phyloP scores from a whole-genome alignment of 2,113 vertebrate genomes.

The Amia ocellicauda region DNA sequence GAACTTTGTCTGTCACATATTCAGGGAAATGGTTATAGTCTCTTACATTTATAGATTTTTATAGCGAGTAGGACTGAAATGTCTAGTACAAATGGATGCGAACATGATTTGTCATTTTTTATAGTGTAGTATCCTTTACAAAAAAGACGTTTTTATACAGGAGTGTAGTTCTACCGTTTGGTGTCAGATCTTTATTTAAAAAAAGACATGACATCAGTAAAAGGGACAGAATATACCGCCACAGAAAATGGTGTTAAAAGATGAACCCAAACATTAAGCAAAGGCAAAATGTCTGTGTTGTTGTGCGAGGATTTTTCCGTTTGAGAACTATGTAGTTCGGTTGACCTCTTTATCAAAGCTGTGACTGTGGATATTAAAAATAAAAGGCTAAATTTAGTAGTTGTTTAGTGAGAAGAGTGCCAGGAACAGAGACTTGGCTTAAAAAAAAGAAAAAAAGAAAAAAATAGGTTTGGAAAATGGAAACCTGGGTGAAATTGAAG shows the following conservation, averaged over 20 bases:
- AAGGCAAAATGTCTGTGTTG: background rate
- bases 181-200: background rate
- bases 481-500: conserved; percentile 38
- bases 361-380: background rate
- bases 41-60: too few relatives aligned
- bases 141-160: background rate
- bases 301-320: conserved; percentile 1
- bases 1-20: too few relatives aligned
- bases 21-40: too few relatives aligned
- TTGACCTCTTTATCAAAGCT: background rate
- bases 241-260: background rate
- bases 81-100: background rate
- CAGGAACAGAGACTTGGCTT: conserved; percentile 20
- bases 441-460: conserved; percentile 23
- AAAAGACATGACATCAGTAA: background rate
- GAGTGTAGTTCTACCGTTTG: background rate
- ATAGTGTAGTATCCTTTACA: background rate
- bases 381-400: conserved; percentile 4
- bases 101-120: background rate
- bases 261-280: background rate
- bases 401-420: background rate
- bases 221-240: too few relatives aligned
- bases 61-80: too few relatives aligned
- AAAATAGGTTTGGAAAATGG: conserved; percentile 28
- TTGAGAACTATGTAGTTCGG: conserved; percentile 1